A percentile compares a stretch with the other conserved stretches of the same genome.
Evolutionary conservation across 1,140 invertebrate genomes (phyloP).

Genomic region (Drosophila nigrodunni): DNA sequence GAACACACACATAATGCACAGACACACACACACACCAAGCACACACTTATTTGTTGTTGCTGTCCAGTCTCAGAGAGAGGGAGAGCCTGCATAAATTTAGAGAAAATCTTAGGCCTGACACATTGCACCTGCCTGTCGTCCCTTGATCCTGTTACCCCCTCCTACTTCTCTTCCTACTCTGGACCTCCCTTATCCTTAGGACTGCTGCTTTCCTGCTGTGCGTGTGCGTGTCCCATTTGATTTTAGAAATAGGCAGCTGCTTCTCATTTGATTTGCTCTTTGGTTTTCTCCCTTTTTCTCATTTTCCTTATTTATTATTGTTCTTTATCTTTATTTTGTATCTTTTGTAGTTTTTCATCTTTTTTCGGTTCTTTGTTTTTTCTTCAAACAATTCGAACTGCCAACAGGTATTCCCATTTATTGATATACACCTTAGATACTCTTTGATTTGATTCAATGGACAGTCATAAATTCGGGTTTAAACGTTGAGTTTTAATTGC

Average conservation of each 20-base stretch:
- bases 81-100: conserved; percentile 51
- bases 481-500: conserved; percentile 38
- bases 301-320: conserved; percentile 2
- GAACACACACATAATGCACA: conserved; percentile 20
- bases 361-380: conserved; percentile 17
- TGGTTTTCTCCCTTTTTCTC: conserved; percentile 19
- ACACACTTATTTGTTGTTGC: conserved; percentile 27
- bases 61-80: conserved; percentile 23
- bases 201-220: conserved; percentile 28
- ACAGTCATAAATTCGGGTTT: conserved; percentile 15
- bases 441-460: background rate
- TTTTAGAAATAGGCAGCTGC: conserved; percentile 55
- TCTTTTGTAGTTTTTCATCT: conserved; percentile 37
- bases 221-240: conserved; percentile 47
- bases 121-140: conserved; percentile 52
- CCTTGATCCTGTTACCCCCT: conserved; percentile 16
- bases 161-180: background rate
- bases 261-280: conserved; percentile 51
- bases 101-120: conserved; percentile 26
- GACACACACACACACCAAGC: background rate
- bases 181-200: background rate
- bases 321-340: conserved; percentile 15
- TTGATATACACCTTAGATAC: background rate
- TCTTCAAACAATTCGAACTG: conserved; percentile 10
- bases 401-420: conserved; percentile 25